These are phyloP conservation scores for Rhabdomys dilectus DNA, from an alignment of 2,113 vertebrate genomes.

Conservation along the genomic window DNA sequence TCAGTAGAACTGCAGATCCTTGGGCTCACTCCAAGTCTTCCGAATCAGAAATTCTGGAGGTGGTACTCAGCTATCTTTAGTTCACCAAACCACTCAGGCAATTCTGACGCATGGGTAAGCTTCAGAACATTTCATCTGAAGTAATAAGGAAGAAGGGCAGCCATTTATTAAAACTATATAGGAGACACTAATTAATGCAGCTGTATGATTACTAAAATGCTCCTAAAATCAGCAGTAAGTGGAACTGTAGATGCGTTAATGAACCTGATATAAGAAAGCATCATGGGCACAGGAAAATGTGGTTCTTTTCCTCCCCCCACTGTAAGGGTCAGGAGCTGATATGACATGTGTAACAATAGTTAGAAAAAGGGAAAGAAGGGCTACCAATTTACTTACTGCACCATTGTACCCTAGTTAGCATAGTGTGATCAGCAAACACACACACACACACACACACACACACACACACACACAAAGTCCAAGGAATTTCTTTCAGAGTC, in stretches of 20 bases:
- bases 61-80: conserved; percentile 26
- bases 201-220: neutral
- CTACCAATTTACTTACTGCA: neutral
- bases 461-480: neutral
- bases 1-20: neutral
- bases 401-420: neutral
- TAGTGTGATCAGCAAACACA: neutral
- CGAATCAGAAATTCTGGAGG: conserved; percentile 32
- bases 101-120: conserved; percentile 32
- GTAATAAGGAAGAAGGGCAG: neutral
- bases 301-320: neutral
- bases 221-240: conserved; percentile 6
- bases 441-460: neutral
- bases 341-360: neutral
- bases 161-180: neutral
- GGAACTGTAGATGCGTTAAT: neutral
- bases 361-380: neutral
- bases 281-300: neutral
- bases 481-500: neutral
- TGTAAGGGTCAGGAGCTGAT: neutral
- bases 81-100: conserved; percentile 30
- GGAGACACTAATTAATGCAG: neutral
- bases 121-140: conserved; percentile 24
- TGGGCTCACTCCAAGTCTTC: conserved; percentile 13
- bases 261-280: neutral